Conservation (phyloP, 2,888 invertebrate genomes). For the Scaptomyza caliginosa region DNA sequence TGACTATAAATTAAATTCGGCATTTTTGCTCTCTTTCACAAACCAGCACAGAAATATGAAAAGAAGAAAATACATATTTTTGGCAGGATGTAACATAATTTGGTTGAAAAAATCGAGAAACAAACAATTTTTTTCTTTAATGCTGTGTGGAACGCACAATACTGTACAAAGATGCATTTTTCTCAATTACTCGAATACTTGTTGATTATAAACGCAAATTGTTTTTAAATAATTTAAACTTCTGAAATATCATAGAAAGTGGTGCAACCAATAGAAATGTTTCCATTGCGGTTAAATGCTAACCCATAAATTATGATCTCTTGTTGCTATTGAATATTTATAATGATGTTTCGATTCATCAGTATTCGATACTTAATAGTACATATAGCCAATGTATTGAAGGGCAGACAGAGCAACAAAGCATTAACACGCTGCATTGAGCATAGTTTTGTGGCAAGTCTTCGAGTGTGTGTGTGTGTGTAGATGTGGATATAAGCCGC, state of each 20-base stretch:
- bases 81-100: background rate
- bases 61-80: background rate
- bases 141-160: background rate
- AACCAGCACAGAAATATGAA: background rate
- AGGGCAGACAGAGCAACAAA: slow-evolving; percentile 37
- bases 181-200: background rate
- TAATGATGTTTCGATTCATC: background rate
- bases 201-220: background rate
- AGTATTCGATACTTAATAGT: slow-evolving; percentile 6
- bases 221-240: background rate
- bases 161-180: background rate
- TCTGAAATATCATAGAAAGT: too few relatives aligned
- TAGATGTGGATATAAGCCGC: background rate
- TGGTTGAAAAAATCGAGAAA: background rate
- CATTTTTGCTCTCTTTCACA: background rate
- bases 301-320: background rate
- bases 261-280: background rate
- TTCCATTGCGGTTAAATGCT: background rate
- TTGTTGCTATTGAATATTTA: background rate
- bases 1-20: background rate
- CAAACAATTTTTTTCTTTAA: too few relatives aligned
- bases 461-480: background rate
- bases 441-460: slow-evolving; percentile 37
- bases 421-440: slow-evolving; percentile 44
- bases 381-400: background rate